phyloP scores from a whole-genome alignment of 37 sponge, comb jelly and placozoan species.

The Spongilla lacustris region DNA sequence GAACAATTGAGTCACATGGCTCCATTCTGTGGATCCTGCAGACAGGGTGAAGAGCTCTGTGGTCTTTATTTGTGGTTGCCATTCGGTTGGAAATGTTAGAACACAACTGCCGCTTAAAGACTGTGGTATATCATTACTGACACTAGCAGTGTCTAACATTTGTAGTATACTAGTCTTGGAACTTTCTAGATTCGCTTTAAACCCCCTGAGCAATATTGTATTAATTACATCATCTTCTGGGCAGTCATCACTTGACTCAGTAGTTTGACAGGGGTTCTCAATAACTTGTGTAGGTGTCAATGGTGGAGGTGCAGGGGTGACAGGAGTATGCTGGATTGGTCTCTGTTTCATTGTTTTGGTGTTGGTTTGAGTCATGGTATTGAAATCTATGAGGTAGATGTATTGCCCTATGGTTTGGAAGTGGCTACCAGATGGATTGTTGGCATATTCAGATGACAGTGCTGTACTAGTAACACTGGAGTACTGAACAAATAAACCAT shows the following conservation, averaged over 20 bases:
- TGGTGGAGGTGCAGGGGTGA: not conserved
- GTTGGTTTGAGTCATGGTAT: conserved; percentile 7
- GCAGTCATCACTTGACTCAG: not conserved
- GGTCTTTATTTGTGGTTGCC: conserved; percentile 15
- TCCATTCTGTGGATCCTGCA: conserved; percentile 11
- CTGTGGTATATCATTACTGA: not conserved
- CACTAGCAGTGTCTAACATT: not conserved
- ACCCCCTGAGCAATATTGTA: not conserved
- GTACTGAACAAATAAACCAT: not conserved
- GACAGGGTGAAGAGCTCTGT: not conserved
- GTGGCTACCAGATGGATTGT: conserved; percentile 7
- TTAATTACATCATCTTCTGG: not conserved
- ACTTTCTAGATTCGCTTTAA: not conserved
- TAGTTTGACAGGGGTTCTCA: not conserved
- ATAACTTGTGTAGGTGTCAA: not conserved
- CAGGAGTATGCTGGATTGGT: not conserved
- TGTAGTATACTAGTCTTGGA: not conserved
- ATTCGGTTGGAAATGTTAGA: conserved; percentile 18
- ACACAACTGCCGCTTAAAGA: not conserved
- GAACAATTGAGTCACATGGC: not conserved
- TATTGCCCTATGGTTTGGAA: not conserved
- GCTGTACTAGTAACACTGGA: not conserved
- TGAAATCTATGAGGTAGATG: conserved; percentile 8
- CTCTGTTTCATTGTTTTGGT: not conserved
- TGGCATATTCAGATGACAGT: conserved; percentile 7